Base-by-base conservation (phyloP, 2,888 invertebrate species). In the Incurvaria masculella region DNA sequence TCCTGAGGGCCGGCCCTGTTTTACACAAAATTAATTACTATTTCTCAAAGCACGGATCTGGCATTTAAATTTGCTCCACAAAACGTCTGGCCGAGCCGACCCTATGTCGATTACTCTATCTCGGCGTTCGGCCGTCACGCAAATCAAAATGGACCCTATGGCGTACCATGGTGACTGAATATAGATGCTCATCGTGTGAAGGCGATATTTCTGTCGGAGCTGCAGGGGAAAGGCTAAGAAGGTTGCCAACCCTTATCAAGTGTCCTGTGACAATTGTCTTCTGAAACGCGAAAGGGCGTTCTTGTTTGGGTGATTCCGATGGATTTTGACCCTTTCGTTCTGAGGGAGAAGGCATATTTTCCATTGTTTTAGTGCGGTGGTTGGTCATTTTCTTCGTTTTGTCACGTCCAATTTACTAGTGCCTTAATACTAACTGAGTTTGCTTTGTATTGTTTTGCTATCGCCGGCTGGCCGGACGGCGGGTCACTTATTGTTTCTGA, bases 341-440 rank as follows among this genome's bases (percentile, higher is more conserved):
- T n/a, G n/a, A n/a, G n/a, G n/a, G n/a, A n/a, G n/a, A n/a, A n/a
- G n/a, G n/a, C n/a, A n/a, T n/a, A n/a, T n/a, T n/a, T n/a, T n/a
- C n/a, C n/a, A 11, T 8, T 6, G 8, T 33, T 33, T 33, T 33
- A 4, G 8, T 4, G 14, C 8, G 14, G 33, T 33, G n/a, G n/a
- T 33, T 33, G 33, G 33, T 33, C 14, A 4, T 3, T 14, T 33
- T 4, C 14, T 14, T 11, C 14, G 33, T 33, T 33, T 33, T 33
- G 33, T 33, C 33, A 33, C 33, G 33, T 33, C 14, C 63, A 69
- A 72, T 73, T 66, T 70, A 69, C 63, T 68, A 65, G 62, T 62
- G 59, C 59, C 61, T 59, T 59, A 55, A 62, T 64, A 69, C 71
- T 72, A 70, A 70, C 63, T 69, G 59, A 59, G 65, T 64, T 63